Base-by-base conservation (phyloP, 1,140 invertebrate genomes). In the Drosophila equinoxialis region DNA sequence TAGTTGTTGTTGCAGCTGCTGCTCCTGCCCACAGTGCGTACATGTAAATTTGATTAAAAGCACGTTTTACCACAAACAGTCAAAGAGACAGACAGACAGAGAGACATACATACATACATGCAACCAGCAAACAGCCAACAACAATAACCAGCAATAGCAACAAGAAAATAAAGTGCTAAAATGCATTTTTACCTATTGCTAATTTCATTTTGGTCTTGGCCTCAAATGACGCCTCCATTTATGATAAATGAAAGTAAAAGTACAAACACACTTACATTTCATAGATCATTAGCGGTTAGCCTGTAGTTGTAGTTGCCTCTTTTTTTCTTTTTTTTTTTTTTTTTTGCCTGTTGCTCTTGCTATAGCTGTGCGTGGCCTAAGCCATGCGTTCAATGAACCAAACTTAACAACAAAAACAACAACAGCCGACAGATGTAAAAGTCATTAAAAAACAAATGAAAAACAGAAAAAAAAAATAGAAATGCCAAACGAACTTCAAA, bases 201-300 rank as follows among this genome's bases (percentile, higher is more conserved):
- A 87, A 87, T 87, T 87, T 80, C 65, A 74, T 77, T 58, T 65
- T 51, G 45, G 77, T 71, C 54, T 79, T 45, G 63, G 42, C 58
- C 81, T 60, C 71, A 72, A 79, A 85, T 78, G 82, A 79, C 83
- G 84, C 79, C 84, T 87, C 73, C 83, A 89, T 82, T 89, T 84
- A 71, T 89, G 84, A 84, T 89, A 89, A 81, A 89, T 89, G 84
- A 89, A 89, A 89, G 84, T 89, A 89, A 89, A 89, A 89, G 84
- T 89, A 90, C 81, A 65, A 70, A 71, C 59, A 79, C 81, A 78
- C 72, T 73, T 83, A 71, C 69, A 86, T 76, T 82, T 86, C 84
- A 87, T 73, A 84, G 84, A 89, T 89, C 84, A 89, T 89, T 89
- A 89, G 84, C 85, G 84, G 73, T 71, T 41, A 45, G 63, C 60